Evolutionary conservation across 2,797 vertebrate genomes (phyloP).

Genomic region (Eulemur rubriventer): DNA sequence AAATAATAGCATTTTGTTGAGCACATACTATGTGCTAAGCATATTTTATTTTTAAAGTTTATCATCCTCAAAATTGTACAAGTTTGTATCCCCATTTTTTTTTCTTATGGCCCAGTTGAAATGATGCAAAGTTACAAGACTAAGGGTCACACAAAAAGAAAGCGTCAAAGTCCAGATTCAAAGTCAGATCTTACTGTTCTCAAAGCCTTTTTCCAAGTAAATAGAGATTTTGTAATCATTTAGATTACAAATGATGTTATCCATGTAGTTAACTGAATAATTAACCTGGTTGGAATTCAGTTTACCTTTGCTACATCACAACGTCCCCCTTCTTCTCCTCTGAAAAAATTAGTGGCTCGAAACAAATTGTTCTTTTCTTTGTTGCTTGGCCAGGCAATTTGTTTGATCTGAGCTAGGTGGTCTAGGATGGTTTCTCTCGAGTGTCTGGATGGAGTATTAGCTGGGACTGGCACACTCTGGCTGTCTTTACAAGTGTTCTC

Average conservation of each 20-base stretch:
- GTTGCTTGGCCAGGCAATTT: neutral
- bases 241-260: neutral
- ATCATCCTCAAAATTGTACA: neutral
- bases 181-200: neutral
- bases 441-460: neutral
- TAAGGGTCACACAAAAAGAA: neutral
- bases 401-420: neutral
- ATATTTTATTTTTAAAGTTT: neutral
- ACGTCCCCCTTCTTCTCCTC: fast-evolving
- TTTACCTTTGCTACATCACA: neutral
- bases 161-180: neutral
- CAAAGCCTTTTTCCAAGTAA: neutral
- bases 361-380: neutral
- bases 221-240: neutral
- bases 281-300: neutral
- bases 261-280: neutral
- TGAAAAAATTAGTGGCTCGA: neutral
- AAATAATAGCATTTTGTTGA: neutral
- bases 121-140: neutral
- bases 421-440: neutral
- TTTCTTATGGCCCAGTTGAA: neutral
- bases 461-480: neutral
- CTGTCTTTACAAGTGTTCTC: neutral
- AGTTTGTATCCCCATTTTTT: neutral
- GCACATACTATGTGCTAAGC: neutral